Percentiles rank a stretch among this genome's conserved stretches.
Evolutionary conservation across 1,140 invertebrate genomes (phyloP).

Genomic region (Kradibia gibbosae): DNA sequence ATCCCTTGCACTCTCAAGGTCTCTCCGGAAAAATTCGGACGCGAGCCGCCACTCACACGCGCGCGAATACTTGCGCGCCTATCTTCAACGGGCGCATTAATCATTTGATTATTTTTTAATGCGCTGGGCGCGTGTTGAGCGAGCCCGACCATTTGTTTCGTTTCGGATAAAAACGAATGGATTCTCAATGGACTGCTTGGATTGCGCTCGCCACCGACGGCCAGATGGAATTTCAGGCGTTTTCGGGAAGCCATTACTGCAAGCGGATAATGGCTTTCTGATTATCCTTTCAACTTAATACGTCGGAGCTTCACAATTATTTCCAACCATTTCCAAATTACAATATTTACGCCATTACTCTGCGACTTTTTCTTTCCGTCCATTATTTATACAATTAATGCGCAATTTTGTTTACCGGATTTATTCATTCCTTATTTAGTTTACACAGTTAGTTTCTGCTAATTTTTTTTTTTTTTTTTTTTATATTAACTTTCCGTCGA

Average conservation of each 20-base stretch:
- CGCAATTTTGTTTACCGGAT: no score
- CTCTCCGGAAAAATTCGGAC: constrained; percentile 34
- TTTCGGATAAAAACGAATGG: constrained; percentile 33
- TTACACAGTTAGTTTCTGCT: no score
- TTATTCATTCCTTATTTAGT: no score
- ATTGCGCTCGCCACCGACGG: neutral
- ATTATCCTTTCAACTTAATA: neutral
- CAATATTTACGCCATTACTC: neutral
- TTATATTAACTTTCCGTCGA: no score
- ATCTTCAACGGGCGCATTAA: constrained; percentile 28
- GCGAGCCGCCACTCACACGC: neutral
- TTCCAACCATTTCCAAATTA: neutral
- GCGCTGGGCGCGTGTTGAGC: neutral
- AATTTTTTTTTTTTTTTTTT: no score
- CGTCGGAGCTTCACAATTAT: neutral
- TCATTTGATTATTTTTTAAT: constrained; percentile 46
- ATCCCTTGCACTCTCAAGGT: neutral
- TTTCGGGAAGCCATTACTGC: constrained; percentile 12
- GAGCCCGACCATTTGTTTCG: constrained; percentile 1
- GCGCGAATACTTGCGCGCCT: neutral
- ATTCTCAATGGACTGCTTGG: constrained; percentile 14
- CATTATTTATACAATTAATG: no score
- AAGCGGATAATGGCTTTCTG: constrained; percentile 17
- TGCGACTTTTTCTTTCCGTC: neutral
- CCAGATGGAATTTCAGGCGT: constrained; percentile 11